Evolutionary conservation across 2,797 vertebrate genomes (phyloP), one percentile per base, ranked within the genome.

Genomic region (Coluber constrictor): DNA sequence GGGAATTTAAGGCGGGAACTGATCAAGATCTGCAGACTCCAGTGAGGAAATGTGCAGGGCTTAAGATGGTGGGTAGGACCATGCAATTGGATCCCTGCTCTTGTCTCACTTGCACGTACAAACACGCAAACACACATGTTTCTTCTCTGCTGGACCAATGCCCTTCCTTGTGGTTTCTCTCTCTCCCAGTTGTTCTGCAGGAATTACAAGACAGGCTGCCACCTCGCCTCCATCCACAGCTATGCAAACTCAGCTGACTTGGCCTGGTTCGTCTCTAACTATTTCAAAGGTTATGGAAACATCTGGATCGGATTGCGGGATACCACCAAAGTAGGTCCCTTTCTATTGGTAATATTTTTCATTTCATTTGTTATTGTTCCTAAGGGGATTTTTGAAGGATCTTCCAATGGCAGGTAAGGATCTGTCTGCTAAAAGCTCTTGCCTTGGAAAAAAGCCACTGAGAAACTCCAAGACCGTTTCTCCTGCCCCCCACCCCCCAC

Each of bases 231-330:
- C 32, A 18, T 74, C 32, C 70, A 74, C 9, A 18, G 1, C n/a
- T 0, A 0, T 16, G 32, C 32, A 74, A 32, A 37, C 0, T 18
- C n/a, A 18, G 6, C 0, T 37, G 15, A 37, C 5, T n/a, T 74
- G 66, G 66, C 66, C 0, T 0, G 9, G 1, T 74, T 37, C 1
- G 0, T 74, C 66, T 1, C n/a, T 0, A 5, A 74, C n/a, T 18
- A 74, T 1, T 0, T 74, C 2, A 9, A 18, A 18, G 0, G n/a
- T 32, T 0, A 0, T 1, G 4, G 61, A 12, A 3, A 74, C 3
- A n/a, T 74, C 16, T 74, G 15, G 70, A 74, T 74, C 16, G 70
- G 70, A 74, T 32, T 74, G 70, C 8, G 0, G 0, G 16, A 37
- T 9, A 15, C 7, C 2, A 3, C 6, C n/a, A 18, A 37, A 74